Base-by-base conservation (phyloP, 2,113 vertebrate genomes). In the Nannobrachium achirus region DNA sequence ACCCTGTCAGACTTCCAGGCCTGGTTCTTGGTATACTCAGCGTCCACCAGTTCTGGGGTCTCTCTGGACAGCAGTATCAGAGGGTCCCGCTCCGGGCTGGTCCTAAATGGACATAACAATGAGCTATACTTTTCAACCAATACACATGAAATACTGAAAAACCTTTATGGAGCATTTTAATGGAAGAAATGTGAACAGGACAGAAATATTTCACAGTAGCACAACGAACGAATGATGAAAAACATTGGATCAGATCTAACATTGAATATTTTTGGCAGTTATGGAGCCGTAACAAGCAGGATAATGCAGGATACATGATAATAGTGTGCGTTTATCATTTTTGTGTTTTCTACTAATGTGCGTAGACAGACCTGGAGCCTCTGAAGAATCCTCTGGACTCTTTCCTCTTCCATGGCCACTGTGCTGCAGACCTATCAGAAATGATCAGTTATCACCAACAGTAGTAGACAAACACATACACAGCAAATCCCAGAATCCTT, bases 1-100 rank as follows among this genome's bases (percentile, higher is more conserved):
- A 98, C 98, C 94, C 93, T 96, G 84, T 98, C 96, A 73, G 97
- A 99, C 83, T 95, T 99, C 98, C 98, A 99, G 85, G 98, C 98
- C 83, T 99, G 98, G 87, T 99, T 99, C 89, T 98, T 99, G 5
- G 98, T 99, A 85, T 99, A 99, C 50, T 96, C 96, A 0, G 97
- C 98, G 18, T 99, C 96, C 72, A 99, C 94, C 50, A 99, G 93
- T 11, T 94, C 92, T 0, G 95, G 96, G 53, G 89, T 85, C 59
- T 96, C 94, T 86, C 96, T 94, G 79, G 98, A 98, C 6, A 99
- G 92, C 60, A 99, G 91, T 77, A 99, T 93, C 57, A 99, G 95
- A 19, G 97, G 97, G 88, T 99, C 98, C 68, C 98, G 93, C 86
- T 99, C 98, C 15, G 97, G 85, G 83, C 96, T 99, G 2, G 98